A percentile compares a stretch with the other conserved stretches of the same genome.
These are phyloP conservation scores for Hirudo medicinalis DNA, from an alignment of 1,140 invertebrate species.

Conservation along the genomic window DNA sequence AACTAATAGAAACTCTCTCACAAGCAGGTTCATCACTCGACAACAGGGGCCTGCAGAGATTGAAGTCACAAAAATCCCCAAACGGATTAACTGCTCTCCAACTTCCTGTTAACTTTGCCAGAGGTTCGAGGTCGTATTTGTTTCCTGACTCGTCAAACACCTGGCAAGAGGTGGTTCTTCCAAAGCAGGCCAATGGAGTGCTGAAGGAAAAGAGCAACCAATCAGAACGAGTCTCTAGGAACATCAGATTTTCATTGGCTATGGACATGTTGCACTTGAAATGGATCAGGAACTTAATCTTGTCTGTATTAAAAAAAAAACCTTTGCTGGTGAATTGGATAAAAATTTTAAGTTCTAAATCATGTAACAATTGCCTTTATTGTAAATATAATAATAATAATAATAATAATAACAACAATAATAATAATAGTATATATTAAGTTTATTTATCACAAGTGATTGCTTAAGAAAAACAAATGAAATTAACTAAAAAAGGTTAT, in stretches of 20 bases:
- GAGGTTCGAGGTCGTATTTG: slow-evolving; percentile 13
- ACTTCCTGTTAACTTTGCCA: slow-evolving; percentile 8
- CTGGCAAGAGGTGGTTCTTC: background rate
- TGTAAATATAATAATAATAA: too few species aligned
- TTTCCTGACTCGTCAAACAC: background rate
- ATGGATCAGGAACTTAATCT: background rate
- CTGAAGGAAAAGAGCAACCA: slow-evolving; percentile 1
- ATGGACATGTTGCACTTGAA: background rate
- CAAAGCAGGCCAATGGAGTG: background rate
- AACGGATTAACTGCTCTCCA: background rate
- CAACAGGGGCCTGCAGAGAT: background rate
- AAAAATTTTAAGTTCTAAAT: background rate
- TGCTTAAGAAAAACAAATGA: too few species aligned
- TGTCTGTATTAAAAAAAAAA: background rate
- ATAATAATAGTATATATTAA: too few species aligned
- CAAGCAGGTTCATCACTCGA: too few species aligned
- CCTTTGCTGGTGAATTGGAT: background rate
- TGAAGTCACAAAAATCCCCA: background rate
- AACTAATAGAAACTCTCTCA: too few species aligned
- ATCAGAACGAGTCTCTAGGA: background rate
- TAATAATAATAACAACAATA: too few species aligned
- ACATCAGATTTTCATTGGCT: background rate
- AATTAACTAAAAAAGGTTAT: too few species aligned
- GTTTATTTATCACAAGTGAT: too few species aligned
- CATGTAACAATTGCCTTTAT: too few species aligned